These are phyloP conservation scores for Drosophila demipolita DNA, from an alignment of 2,888 invertebrate species.

Conservation along the genomic window DNA sequence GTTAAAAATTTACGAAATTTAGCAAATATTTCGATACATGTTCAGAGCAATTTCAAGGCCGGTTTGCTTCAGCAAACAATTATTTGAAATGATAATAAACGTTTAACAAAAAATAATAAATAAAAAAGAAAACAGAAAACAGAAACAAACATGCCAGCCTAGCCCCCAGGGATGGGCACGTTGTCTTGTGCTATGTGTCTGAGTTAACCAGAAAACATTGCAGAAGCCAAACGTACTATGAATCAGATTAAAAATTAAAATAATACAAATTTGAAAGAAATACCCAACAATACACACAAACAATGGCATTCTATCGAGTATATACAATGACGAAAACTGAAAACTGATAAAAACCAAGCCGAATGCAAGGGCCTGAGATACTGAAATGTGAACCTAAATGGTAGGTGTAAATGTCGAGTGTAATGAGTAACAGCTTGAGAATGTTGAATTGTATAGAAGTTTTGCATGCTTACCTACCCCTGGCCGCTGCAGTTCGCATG, in stretches of 20 bases:
- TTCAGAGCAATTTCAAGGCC: slow-evolving; percentile 68
- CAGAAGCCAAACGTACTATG: slow-evolving; percentile 10
- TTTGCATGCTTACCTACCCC: slow-evolving; percentile 53
- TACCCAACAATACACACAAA: slow-evolving; percentile 30
- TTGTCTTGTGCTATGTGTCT: slow-evolving; percentile 38
- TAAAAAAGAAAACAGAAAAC: neutral
- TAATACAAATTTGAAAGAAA: slow-evolving; percentile 12
- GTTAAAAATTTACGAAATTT: slow-evolving; percentile 65
- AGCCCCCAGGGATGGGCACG: slow-evolving; percentile 21
- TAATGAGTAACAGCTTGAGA: slow-evolving; percentile 77
- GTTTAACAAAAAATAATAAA: slow-evolving; percentile 24
- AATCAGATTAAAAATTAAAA: neutral
- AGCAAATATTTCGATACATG: slow-evolving; percentile 62
- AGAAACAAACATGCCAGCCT: slow-evolving; percentile 36
- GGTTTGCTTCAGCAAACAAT: slow-evolving; percentile 46
- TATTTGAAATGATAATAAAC: slow-evolving; percentile 39
- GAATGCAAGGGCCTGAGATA: slow-evolving; percentile 42
- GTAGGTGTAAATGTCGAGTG: slow-evolving; percentile 64
- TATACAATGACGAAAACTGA: slow-evolving; percentile 33
- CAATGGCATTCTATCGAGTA: slow-evolving; percentile 27
- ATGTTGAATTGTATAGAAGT: slow-evolving; percentile 79
- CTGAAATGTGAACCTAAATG: slow-evolving; percentile 61
- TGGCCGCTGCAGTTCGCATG: slow-evolving; percentile 1
- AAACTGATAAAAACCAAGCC: slow-evolving; percentile 29
- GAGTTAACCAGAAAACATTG: slow-evolving; percentile 25